Conservation (phyloP, 2,797 vertebrate species). For the Myotis myotis region DNA sequence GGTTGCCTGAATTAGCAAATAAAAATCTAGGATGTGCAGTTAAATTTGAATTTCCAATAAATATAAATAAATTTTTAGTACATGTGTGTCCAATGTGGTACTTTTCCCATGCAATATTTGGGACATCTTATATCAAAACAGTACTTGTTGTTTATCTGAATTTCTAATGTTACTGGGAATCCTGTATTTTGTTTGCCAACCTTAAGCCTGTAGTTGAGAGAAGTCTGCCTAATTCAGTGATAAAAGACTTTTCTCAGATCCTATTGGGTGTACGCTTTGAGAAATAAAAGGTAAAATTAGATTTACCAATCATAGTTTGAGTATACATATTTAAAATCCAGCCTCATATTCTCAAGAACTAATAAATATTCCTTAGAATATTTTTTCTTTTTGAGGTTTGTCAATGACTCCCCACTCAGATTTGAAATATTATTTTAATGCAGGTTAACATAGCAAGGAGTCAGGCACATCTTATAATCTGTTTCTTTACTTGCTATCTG, state of each 20-base stretch:
- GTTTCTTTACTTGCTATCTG: neutral
- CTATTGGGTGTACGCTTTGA: neutral
- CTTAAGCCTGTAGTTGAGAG: neutral
- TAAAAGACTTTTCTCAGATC: neutral
- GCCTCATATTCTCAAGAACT: neutral
- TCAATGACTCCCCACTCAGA: neutral
- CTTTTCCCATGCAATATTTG: neutral
- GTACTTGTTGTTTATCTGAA: neutral
- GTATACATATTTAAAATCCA: neutral
- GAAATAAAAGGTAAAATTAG: neutral
- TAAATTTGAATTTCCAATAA: slow-evolving; percentile 8
- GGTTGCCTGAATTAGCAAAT: neutral
- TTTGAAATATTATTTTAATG: neutral
- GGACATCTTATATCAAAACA: neutral
- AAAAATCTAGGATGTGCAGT: neutral
- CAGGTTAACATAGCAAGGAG: neutral
- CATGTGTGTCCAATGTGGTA: neutral
- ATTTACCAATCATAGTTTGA: neutral
- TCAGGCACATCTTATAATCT: neutral
- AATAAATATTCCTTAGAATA: neutral
- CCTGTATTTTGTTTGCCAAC: neutral
- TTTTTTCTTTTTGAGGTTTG: neutral
- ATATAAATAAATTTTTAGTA: neutral
- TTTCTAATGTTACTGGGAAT: neutral
- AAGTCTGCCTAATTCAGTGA: neutral